Conservation (phyloP, 1,140 invertebrate genomes). For the Notospermus geniculatus region DNA sequence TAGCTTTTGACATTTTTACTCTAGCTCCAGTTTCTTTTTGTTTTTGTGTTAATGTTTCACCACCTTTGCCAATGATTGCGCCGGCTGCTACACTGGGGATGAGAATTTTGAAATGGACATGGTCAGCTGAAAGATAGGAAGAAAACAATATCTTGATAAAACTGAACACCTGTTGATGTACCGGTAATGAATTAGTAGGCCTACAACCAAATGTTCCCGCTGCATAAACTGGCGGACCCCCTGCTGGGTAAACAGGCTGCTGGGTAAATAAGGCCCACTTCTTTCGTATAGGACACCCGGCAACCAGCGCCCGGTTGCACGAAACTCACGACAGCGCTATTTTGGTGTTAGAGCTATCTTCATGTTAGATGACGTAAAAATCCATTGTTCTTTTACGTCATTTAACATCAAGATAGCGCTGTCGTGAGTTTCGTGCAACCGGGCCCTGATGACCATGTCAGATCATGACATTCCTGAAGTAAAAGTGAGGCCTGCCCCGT, state of each 20-base stretch:
- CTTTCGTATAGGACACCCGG: not conserved
- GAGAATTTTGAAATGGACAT: slow-evolving; percentile 80
- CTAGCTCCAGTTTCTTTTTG: slow-evolving; percentile 93
- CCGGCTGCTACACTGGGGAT: slow-evolving; percentile 94
- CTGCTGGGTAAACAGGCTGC: not conserved
- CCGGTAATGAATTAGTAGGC: not conserved
- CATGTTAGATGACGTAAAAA: no score
- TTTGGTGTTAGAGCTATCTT: no score
- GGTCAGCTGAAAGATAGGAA: slow-evolving; percentile 43
- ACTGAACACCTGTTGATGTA: not conserved
- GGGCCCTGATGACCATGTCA: no score
- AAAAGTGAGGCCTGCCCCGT: no score
- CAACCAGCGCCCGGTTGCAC: no score
- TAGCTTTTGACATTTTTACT: slow-evolving; percentile 98
- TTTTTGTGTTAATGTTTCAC: slow-evolving; percentile 93
- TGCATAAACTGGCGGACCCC: not conserved
- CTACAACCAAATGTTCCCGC: not conserved
- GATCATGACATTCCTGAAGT: no score
- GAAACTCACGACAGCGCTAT: not conserved
- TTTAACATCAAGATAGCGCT: no score
- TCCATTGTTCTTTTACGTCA: no score
- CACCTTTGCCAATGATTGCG: slow-evolving; percentile 96
- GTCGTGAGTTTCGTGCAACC: no score
- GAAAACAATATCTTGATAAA: slow-evolving; percentile 7
- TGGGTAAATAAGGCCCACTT: not conserved